Base-by-base conservation (phyloP, 2,888 invertebrate genomes). In the Parochlus steinenii region DNA sequence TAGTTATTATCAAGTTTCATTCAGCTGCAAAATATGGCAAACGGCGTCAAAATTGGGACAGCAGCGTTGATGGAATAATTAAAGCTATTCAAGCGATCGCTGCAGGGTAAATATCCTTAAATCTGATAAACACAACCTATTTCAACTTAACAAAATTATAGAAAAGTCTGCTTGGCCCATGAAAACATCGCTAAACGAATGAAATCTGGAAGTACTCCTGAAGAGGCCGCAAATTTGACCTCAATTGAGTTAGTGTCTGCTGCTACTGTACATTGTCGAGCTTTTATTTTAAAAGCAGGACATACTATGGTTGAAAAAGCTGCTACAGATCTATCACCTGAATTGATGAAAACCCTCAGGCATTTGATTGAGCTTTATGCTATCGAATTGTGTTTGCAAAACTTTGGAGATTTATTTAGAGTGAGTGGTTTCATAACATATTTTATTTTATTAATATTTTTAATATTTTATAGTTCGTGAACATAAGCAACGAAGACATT, bases 231-330 rank as follows among this genome's bases (percentile, higher is more conserved):
- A 80, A 86, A 87, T 53, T 64, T 74, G 51, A 76, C 78, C 2
- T 65, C 70, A 3, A 65, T 72, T 30, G 61, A 64, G 43, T 52
- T 73, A 15, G 69, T 77, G 0, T 69, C 74, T 34, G 85, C 87
- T 5, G 82, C 92, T 1, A 81, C 81, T 74, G 72, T 86, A 1
- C 90, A 92, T 51, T 83, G 83, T 47, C 72, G 87, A 34, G 73
- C 75, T 15, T 81, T 86, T 50, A 59, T 90, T 10, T 71, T 89
- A 3, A 63, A 70, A 27, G 75, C 71, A 4, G 87, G 76, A 51
- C 63, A 66, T 42, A 67, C 66, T 15, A 66, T 69, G 41, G 65
- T 76, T 0, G 56, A 61, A 44, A 54, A 51, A 1, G 48, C 64
- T 1, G 52, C 58, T 14, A 50, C 51, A n/a, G 47, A 52, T 5